phyloP scores from a whole-genome alignment of 2,797 vertebrate species.

The Pitangus sulphuratus region DNA sequence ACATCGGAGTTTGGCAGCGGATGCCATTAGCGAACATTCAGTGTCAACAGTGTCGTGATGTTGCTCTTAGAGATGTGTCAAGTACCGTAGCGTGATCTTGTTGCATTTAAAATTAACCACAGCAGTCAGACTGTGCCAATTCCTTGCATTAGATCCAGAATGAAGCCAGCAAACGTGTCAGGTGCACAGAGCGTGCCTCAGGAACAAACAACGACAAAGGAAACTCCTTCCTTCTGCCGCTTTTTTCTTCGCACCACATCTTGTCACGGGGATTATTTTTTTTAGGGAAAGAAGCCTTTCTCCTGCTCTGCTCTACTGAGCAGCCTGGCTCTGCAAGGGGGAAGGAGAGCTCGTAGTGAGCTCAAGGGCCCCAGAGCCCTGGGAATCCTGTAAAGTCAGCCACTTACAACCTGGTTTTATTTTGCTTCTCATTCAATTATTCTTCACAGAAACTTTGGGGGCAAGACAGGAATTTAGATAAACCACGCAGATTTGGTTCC shows the following conservation, averaged over 20 bases:
- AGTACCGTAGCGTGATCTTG: not conserved
- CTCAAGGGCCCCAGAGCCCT: not conserved
- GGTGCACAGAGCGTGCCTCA: not conserved
- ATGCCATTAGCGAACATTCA: conserved; percentile 46
- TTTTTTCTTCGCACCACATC: not conserved
- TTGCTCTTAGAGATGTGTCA: conserved; percentile 45
- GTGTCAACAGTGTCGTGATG: conserved; percentile 43
- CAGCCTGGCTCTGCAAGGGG: not conserved
- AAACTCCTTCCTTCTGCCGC: not conserved
- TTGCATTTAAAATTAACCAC: conserved; percentile 59
- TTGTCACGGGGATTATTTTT: conserved; percentile 20
- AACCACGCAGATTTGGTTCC: not conserved
- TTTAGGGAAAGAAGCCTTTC: not conserved
- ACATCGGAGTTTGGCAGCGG: conserved; percentile 29
- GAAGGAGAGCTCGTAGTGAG: not conserved
- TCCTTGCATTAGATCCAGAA: conserved; percentile 6
- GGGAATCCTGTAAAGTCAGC: not conserved
- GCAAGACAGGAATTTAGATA: not conserved
- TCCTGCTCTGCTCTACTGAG: not conserved
- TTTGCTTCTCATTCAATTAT: not conserved
- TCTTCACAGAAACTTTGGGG: not conserved
- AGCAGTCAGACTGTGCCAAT: conserved; percentile 14
- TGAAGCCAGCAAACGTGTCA: not conserved
- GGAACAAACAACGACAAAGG: not conserved
- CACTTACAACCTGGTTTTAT: not conserved